These are phyloP conservation scores for Andinoacara biseriatus DNA, from an alignment of 2,113 vertebrate species.

Conservation along the genomic window DNA sequence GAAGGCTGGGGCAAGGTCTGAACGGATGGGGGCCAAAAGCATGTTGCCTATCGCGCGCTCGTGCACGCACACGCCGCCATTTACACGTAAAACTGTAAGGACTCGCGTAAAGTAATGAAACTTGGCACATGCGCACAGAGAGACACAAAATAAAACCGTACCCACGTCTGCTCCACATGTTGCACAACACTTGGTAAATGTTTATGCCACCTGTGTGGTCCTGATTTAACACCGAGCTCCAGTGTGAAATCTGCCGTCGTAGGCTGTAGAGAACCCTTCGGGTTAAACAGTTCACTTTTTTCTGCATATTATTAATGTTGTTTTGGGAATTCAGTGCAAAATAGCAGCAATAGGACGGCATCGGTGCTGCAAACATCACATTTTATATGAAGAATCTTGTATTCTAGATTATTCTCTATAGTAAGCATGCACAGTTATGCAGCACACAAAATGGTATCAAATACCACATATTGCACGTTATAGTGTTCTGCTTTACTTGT, in stretches of 20 bases:
- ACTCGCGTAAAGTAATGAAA: background rate
- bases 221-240: background rate
- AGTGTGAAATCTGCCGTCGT: background rate
- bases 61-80: background rate
- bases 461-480: background rate
- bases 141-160: background rate
- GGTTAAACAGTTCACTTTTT: background rate
- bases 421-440: no score
- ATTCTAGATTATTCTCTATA: background rate
- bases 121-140: slow-evolving; percentile 6
- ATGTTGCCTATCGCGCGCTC: slow-evolving; percentile 40
- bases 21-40: slow-evolving; percentile 24
- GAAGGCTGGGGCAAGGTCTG: slow-evolving; percentile 45
- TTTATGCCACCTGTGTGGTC: background rate
- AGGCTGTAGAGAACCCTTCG: background rate
- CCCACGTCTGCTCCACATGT: slow-evolving; percentile 50
- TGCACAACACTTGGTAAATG: slow-evolving; percentile 10
- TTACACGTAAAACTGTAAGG: background rate
- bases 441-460: background rate
- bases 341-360: background rate
- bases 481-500: background rate
- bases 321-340: background rate
- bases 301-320: background rate
- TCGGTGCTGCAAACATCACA: background rate
- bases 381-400: background rate